Base-by-base conservation (phyloP, 2,888 invertebrate species). In the Stictocephala bisonia region DNA sequence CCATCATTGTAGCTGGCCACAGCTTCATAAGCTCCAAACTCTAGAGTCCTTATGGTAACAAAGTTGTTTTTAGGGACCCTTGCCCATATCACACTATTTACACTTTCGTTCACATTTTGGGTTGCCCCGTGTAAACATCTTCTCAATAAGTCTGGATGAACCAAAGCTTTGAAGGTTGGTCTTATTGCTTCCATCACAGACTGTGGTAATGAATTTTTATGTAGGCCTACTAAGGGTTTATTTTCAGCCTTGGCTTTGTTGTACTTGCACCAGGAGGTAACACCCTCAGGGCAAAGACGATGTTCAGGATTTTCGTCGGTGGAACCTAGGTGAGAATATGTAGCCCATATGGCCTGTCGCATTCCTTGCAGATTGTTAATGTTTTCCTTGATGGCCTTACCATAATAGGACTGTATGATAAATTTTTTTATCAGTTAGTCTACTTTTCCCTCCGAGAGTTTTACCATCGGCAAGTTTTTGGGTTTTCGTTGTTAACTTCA, bases 371-470 rank as follows among this genome's bases (percentile, higher is more conserved):
- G 18, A 22, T 27, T 24, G 22, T 15, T 29, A 15, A 18, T 53
- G 18, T 60, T 71, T 50, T 60, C 22, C 18, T 31, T 58, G 48
- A 71, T 71, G 15, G 71, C 71, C 50, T 71, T 71, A 2, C 64
- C 60, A 60, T 71, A 71, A 22, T 71, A 50, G 7, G 71, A 60
- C 26, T 60, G 60, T 11, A 60, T 71, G 64, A 35, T 71, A 50
- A 50, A 71, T 64, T 24, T 51, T 71, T 35, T 27, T 31, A 50
- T 60, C 51, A 15, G 71, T 71, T 13, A 71, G 64, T 18, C 71
- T n/a, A 26, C 50, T 71, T 40, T 64, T 71, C 2, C 71, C 64
- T 6, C 64, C 51, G 13, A 71, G 26, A 24, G n/a, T 15, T 51
- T 64, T 48, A 9, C 64, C 50, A 13, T 64, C 64, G 1, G 26